Evolutionary conservation across 2,888 invertebrate genomes (phyloP), one percentile per base, ranked within the genome.

Genomic region (Hofmannophila pseudospretella): DNA sequence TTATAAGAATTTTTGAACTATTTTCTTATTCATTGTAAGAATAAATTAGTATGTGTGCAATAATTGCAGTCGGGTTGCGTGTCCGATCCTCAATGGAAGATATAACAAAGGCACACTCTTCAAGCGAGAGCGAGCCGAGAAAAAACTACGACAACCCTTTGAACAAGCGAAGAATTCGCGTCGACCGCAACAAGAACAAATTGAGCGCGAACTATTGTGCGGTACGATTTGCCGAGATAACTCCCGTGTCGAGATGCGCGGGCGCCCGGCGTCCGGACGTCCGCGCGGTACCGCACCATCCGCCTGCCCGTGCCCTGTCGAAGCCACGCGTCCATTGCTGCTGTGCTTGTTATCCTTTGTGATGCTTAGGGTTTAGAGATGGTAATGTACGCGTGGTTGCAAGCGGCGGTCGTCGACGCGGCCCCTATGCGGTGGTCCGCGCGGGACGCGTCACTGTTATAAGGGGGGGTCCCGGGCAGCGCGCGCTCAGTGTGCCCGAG

Each of bases 141-240:
- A 82, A 81, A 81, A 80, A 80, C 69, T 72, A 76, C 71, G 55
- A 74, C 67, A 68, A 59, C 71, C 74, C 76, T 74, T 70, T 64
- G 70, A 73, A 80, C 76, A 74, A 80, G 77, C 75, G 62, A 78
- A 81, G 84, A 82, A 82, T 81, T 81, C 70, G 73, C 77, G 58
- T 70, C 74, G 74, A 79, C 74, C 73, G 75, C 82, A 86, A 85
- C 73, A 86, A 84, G 82, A 86, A 77, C 85, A 86, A 84, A 85
- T 85, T 84, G 77, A 82, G 70, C 73, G 74, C 73, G 71, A 80
- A 80, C 79, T 79, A 82, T 85, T 82, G 80, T 80, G 80, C 76
- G 73, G 74, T 74, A 77, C 80, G 85, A 84, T 82, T 81, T 70
- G 76, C 75, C 47, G 70, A 82, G 84, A 85, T 84, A 84, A 81